Evolutionary conservation across 2,113 vertebrate genomes (phyloP).

Genomic region (Bufo gargarizans): DNA sequence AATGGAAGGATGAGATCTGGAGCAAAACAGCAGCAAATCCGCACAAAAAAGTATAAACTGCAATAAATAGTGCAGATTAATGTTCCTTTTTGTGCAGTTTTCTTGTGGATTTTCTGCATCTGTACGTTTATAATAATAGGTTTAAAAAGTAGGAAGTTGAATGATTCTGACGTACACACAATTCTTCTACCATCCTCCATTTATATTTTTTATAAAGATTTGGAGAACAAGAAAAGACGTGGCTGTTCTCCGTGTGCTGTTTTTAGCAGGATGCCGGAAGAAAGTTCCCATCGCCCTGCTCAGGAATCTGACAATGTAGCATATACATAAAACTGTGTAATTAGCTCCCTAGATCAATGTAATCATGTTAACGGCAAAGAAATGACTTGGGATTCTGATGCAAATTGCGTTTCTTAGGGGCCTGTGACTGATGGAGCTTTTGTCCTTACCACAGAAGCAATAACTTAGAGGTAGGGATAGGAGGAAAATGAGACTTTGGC

Average conservation of each 20-base stretch:
- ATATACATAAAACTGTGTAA: background rate
- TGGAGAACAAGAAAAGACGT: background rate
- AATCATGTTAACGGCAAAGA: slow-evolving; percentile 20
- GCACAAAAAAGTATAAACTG: too few relatives aligned
- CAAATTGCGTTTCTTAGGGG: slow-evolving; percentile 6
- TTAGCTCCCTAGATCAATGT: slow-evolving; percentile 5
- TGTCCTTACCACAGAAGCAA: background rate
- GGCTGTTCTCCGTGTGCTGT: background rate
- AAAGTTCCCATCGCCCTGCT: background rate
- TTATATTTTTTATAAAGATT: too few relatives aligned
- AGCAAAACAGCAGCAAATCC: too few relatives aligned
- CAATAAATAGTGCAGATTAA: too few relatives aligned
- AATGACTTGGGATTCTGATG: slow-evolving; percentile 26
- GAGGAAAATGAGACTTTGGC: slow-evolving; percentile 16
- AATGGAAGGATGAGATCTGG: too few relatives aligned
- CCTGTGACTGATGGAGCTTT: slow-evolving; percentile 35
- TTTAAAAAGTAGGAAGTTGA: too few relatives aligned
- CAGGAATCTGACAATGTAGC: slow-evolving; percentile 17
- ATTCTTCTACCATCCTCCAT: too few relatives aligned
- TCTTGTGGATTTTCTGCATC: too few relatives aligned
- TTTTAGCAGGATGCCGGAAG: background rate
- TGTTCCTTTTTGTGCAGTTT: too few relatives aligned
- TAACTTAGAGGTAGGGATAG: slow-evolving; percentile 3
- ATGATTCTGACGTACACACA: too few relatives aligned
- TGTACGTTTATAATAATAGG: too few relatives aligned